Evolutionary conservation across 2,113 vertebrate species (phyloP).

Genomic region (Hystrix cristata): DNA sequence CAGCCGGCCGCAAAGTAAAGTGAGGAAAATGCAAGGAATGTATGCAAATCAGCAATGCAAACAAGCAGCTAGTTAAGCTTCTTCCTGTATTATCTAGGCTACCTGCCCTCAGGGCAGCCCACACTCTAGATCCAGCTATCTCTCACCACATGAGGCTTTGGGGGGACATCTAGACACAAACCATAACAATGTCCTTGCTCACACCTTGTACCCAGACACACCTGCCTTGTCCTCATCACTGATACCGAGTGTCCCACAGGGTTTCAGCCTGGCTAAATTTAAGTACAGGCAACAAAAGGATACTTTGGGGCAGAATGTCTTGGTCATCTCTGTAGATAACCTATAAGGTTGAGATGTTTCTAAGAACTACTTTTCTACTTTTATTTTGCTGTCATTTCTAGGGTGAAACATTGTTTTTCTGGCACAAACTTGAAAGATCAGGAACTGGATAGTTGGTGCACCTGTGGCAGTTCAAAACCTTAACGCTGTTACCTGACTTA

Average conservation of each 20-base stretch:
- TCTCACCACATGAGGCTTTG: too few species aligned
- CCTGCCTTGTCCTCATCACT: accelerated
- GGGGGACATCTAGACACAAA: too few species aligned
- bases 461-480: not conserved
- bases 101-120: too few species aligned
- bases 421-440: not conserved
- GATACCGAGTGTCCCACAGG: too few species aligned
- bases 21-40: too few species aligned
- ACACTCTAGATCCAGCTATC: too few species aligned
- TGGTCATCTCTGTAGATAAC: not conserved
- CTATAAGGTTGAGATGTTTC: not conserved
- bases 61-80: too few species aligned
- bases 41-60: too few species aligned
- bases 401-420: not conserved
- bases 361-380: not conserved
- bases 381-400: slow-evolving; percentile 23
- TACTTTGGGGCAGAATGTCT: not conserved
- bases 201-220: not conserved
- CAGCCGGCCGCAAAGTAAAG: too few species aligned
- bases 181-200: too few species aligned
- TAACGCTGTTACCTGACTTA: not conserved
- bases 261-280: not conserved
- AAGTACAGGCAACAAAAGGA: not conserved
- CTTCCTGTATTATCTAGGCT: too few species aligned
- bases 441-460: not conserved